A percentile compares a stretch with the other conserved stretches of the same genome.
phyloP scores from a whole-genome alignment of 2,888 invertebrate species.

The Coelinius sp. region DNA sequence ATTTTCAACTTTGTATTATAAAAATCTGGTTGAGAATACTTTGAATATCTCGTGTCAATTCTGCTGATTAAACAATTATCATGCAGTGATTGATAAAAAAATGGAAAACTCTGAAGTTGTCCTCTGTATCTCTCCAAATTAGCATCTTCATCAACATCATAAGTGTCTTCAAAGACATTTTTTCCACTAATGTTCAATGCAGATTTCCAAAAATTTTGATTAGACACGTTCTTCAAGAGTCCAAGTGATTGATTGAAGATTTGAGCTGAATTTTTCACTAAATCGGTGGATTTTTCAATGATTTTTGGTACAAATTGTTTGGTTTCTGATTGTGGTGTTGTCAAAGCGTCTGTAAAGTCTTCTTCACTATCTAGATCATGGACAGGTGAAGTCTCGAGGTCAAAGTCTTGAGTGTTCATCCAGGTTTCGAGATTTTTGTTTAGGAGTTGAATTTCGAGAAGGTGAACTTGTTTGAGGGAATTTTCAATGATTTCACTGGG shows the following conservation, averaged over 20 bases:
- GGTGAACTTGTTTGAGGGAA: constrained; percentile 61
- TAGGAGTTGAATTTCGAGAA: constrained; percentile 64
- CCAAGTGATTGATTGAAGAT: constrained; percentile 67
- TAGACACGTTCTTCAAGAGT: constrained; percentile 67
- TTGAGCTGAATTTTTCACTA: constrained; percentile 70
- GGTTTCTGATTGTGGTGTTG: constrained; percentile 68
- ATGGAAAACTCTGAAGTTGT: constrained; percentile 64
- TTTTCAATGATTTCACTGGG: constrained; percentile 62
- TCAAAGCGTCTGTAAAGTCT: constrained; percentile 74
- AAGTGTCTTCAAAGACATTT: constrained; percentile 46
- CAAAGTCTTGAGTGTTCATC: constrained; percentile 52
- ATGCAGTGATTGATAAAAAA: constrained; percentile 68
- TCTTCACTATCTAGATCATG: constrained; percentile 72
- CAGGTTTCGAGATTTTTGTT: constrained; percentile 61
- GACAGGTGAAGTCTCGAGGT: constrained; percentile 59
- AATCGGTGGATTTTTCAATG: constrained; percentile 69
- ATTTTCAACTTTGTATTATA: constrained; percentile 64
- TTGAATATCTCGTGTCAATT: constrained; percentile 63
- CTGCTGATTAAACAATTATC: constrained; percentile 60
- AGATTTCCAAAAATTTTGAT: constrained; percentile 68
- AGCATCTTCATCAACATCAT: constrained; percentile 46
- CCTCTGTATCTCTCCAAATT: constrained; percentile 41
- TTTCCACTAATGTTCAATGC: constrained; percentile 59
- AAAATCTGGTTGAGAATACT: constrained; percentile 54
- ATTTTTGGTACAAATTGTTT: constrained; percentile 66